Percentiles rank a stretch among this genome's conserved stretches.
phyloP scores from a whole-genome alignment of 2,797 vertebrate genomes.

The Cryptoblepharus egeriae region DNA sequence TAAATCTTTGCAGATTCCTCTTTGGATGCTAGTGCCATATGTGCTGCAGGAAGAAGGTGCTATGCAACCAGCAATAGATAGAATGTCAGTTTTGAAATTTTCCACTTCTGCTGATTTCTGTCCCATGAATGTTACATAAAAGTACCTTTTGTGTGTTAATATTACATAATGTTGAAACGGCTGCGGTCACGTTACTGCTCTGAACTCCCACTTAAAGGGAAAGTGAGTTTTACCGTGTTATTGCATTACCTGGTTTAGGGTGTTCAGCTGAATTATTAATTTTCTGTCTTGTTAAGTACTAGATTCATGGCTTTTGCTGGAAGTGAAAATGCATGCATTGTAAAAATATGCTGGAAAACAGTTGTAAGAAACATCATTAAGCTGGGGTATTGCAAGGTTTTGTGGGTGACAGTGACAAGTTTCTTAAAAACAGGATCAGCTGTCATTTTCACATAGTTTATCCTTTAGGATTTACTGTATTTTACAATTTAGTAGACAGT shows the following conservation, averaged over 20 bases:
- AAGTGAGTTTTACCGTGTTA: constrained; percentile 80
- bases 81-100: constrained; percentile 54
- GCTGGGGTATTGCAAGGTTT: constrained; percentile 35
- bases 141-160: constrained; percentile 78
- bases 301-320: constrained; percentile 73
- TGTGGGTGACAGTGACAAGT: constrained; percentile 56
- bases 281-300: constrained; percentile 77
- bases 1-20: constrained; percentile 48
- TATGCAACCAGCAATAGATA: constrained; percentile 37
- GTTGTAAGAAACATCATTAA: constrained; percentile 68
- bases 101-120: constrained; percentile 66
- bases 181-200: constrained; percentile 75
- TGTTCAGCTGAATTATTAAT: constrained; percentile 91
- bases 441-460: constrained; percentile 59
- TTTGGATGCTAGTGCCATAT: constrained; percentile 50
- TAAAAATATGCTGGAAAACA: constrained; percentile 72
- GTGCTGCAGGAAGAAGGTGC: constrained; percentile 53
- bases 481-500: constrained; percentile 53
- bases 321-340: constrained; percentile 75
- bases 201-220: constrained; percentile 65
- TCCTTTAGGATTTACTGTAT: constrained; percentile 53
- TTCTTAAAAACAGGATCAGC: constrained; percentile 50
- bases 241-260: constrained; percentile 95
- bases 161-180: constrained; percentile 81
- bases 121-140: constrained; percentile 71